phyloP scores from a whole-genome alignment of 2,113 vertebrate genomes.

The Mystacornis crossleyi region DNA sequence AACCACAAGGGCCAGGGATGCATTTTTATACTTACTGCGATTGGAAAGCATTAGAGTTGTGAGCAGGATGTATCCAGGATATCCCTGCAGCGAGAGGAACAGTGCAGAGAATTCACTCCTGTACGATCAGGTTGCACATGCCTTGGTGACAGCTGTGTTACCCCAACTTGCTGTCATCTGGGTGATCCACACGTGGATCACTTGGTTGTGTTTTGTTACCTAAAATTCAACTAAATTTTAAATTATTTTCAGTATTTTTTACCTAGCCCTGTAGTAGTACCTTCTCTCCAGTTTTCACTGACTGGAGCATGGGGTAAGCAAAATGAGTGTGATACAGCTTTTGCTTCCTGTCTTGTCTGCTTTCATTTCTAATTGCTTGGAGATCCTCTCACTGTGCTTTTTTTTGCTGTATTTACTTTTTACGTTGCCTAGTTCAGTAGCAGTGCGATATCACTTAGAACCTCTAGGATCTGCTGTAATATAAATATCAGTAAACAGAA shows the following conservation, averaged over 20 bases:
- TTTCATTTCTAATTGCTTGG: neutral
- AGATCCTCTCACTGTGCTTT: neutral
- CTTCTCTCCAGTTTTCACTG: neutral
- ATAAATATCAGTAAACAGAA: neutral
- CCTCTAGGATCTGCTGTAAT: neutral
- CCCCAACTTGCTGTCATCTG: neutral
- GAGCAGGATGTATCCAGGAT: neutral
- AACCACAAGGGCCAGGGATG: neutral
- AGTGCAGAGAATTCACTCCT: neutral
- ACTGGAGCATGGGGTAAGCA: neutral
- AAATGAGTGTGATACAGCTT: neutral
- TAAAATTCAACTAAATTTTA: neutral
- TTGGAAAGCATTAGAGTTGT: neutral
- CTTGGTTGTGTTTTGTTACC: neutral
- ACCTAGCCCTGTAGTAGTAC: neutral
- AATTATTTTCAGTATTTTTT: neutral
- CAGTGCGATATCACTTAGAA: neutral
- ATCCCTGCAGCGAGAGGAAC: neutral
- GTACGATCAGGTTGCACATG: fast-evolving
- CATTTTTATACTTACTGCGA: neutral
- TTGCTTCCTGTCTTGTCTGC: neutral
- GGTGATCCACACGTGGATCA: neutral
- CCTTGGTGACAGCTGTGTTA: neutral
- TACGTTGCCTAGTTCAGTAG: neutral
- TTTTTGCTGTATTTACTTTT: neutral